Conservation (phyloP, 2,113 vertebrate species). For the Arothron firmamentum region DNA sequence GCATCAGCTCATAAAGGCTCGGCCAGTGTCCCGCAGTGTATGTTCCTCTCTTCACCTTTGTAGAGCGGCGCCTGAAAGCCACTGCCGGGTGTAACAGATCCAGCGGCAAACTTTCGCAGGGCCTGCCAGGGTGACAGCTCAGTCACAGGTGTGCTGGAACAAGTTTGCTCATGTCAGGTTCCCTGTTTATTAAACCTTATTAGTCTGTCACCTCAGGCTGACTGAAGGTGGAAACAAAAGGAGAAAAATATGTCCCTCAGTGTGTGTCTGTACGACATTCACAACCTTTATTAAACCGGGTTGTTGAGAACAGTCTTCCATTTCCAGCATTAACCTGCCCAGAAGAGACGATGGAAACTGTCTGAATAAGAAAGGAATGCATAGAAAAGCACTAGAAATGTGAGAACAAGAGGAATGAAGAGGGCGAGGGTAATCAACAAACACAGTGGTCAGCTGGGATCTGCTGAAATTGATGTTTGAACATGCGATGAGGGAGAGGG, state of each 20-base stretch:
- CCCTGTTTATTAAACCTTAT: slow-evolving; percentile 23
- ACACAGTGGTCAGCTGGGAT: too few species aligned
- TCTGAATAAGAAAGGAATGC: too few species aligned
- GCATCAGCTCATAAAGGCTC: slow-evolving; percentile 41
- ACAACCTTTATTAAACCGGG: too few species aligned
- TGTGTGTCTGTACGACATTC: neutral
- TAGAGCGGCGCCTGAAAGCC: slow-evolving; percentile 23
- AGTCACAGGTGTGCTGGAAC: slow-evolving; percentile 62
- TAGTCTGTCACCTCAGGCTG: slow-evolving; percentile 34
- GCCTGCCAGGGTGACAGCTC: slow-evolving; percentile 42
- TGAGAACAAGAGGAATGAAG: too few species aligned
- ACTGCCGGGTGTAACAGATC: slow-evolving; percentile 8
- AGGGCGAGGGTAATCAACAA: too few species aligned
- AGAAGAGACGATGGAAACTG: too few species aligned
- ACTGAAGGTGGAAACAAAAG: slow-evolving; percentile 9
- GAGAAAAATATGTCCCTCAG: slow-evolving; percentile 1
- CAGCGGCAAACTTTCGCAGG: slow-evolving; percentile 33
- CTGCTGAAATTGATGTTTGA: too few species aligned
- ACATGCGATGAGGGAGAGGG: too few species aligned
- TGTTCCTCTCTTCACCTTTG: slow-evolving; percentile 15
- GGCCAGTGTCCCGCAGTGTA: neutral
- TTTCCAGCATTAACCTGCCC: too few species aligned
- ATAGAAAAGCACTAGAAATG: too few species aligned
- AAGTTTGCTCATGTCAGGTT: slow-evolving; percentile 57
- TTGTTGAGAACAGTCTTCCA: too few species aligned